Conservation (phyloP, 2,888 invertebrate genomes). For the Dicranocentrus wangi region DNA sequence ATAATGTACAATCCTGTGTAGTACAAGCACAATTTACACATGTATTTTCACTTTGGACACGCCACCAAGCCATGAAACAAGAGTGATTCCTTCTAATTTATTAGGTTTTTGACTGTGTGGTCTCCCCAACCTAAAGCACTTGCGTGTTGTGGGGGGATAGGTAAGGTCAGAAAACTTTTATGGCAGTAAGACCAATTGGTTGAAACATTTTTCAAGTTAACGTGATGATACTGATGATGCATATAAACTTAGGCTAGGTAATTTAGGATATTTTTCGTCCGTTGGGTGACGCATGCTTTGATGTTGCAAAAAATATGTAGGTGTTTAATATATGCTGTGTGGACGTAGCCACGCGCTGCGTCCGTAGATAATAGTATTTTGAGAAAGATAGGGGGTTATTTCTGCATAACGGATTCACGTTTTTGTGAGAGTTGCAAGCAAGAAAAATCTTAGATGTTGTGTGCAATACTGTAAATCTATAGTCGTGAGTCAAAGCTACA, state of each 20-base stretch:
- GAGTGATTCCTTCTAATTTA: constrained; percentile 7
- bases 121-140: background rate
- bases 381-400: too few relatives aligned
- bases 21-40: background rate
- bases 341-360: too few relatives aligned
- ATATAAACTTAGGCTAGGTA: too few relatives aligned
- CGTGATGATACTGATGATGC: too few relatives aligned
- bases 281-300: background rate
- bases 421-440: background rate
- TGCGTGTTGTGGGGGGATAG: background rate
- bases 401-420: background rate
- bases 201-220: too few relatives aligned
- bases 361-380: too few relatives aligned
- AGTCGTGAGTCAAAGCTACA: constrained; percentile 93
- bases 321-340: too few relatives aligned
- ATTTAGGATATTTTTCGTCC: too few relatives aligned
- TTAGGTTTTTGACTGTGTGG: constrained; percentile 28
- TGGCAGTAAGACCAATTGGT: background rate
- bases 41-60: background rate
- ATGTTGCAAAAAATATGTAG: background rate
- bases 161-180: constrained; percentile 31
- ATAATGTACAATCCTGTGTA: constrained; percentile 9
- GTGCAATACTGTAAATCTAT: too few relatives aligned
- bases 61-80: constrained; percentile 3
- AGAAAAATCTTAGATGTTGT: too few relatives aligned